phyloP scores from a whole-genome alignment of 2,113 vertebrate species.

The Pelodiscus sinensis region DNA sequence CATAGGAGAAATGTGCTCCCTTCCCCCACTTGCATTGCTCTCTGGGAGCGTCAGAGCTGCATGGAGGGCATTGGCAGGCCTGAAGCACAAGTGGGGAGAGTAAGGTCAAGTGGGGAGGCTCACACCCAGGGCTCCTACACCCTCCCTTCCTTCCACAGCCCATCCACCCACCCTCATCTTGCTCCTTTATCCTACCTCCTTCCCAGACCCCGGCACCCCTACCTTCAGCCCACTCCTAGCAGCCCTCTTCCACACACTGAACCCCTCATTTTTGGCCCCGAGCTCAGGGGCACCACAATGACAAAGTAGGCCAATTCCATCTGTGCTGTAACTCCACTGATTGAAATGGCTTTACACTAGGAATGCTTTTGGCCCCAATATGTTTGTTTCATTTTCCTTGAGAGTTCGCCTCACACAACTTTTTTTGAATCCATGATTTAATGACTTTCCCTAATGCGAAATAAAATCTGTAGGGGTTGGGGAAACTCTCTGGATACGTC shows the following conservation, averaged over 20 bases:
- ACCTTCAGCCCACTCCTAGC: too few relatives aligned
- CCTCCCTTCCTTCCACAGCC: too few relatives aligned
- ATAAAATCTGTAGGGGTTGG: background rate
- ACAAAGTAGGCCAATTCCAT: background rate
- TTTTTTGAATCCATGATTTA: background rate
- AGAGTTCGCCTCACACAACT: background rate
- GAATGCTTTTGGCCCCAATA: background rate
- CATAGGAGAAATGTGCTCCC: background rate
- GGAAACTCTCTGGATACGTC: too few relatives aligned
- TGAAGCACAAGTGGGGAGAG: background rate
- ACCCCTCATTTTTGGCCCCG: too few relatives aligned
- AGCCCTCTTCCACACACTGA: too few relatives aligned
- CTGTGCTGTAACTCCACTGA: background rate
- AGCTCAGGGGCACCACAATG: background rate
- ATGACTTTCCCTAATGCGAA: background rate
- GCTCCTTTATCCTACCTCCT: too few relatives aligned
- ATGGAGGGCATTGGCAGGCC: background rate
- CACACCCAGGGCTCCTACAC: background rate
- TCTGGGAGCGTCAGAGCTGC: background rate
- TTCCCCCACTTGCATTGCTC: background rate
- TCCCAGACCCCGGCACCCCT: too few relatives aligned
- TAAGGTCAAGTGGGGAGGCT: fast-evolving
- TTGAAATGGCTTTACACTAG: background rate
- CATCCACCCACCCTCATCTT: too few relatives aligned
- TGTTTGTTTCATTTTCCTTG: background rate